Percentiles rank a stretch among this genome's conserved stretches.
phyloP scores from a whole-genome alignment of 37 sponge, comb jelly and placozoan species.

The Oscarella lobularis region DNA sequence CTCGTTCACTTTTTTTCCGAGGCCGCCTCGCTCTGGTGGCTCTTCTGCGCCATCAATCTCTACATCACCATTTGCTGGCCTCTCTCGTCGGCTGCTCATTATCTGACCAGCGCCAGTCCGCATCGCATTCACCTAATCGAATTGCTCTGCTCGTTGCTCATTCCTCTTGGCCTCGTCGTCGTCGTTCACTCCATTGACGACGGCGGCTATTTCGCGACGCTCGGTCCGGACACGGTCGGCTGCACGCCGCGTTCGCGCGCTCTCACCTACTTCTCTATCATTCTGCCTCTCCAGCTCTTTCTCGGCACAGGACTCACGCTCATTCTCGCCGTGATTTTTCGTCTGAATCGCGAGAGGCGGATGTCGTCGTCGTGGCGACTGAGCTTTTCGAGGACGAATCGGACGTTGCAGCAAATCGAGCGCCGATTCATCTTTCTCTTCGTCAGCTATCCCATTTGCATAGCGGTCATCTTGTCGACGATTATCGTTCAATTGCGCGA shows the following conservation, averaged over 20 bases:
- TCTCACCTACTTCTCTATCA: neutral
- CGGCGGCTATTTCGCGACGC: neutral
- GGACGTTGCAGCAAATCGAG: neutral
- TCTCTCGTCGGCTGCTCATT: neutral
- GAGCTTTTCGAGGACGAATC: neutral
- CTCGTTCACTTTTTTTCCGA: neutral
- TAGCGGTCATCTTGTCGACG: neutral
- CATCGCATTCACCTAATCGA: neutral
- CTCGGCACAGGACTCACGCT: constrained; percentile 1
- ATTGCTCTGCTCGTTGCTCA: neutral
- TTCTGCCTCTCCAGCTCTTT: neutral
- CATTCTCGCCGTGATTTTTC: neutral
- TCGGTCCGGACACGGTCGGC: neutral
- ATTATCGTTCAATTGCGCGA: neutral
- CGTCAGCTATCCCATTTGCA: neutral
- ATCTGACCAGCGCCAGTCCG: neutral
- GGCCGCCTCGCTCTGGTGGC: neutral
- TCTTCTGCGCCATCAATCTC: neutral
- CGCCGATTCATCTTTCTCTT: neutral
- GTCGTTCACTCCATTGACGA: neutral
- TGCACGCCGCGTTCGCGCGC: neutral
- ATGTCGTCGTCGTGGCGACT: too few species aligned
- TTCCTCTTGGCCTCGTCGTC: neutral
- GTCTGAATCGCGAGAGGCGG: too few species aligned
- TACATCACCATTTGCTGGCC: neutral